Evolutionary conservation across 2,113 vertebrate genomes (phyloP), one percentile per base, ranked within the genome.

Genomic region (Meles meles): DNA sequence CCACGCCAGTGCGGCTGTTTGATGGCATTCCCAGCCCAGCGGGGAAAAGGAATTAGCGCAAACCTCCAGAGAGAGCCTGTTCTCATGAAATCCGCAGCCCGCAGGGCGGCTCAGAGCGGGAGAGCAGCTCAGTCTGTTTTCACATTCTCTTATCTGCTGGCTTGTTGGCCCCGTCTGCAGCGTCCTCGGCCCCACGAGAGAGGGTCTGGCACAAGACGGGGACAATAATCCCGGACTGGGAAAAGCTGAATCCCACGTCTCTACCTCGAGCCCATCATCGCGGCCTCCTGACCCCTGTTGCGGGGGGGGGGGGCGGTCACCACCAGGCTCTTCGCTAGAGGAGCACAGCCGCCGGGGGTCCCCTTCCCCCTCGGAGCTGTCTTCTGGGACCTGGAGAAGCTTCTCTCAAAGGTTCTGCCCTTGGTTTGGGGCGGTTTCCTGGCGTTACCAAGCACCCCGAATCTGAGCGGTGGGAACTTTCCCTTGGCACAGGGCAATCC

Each of bases 81-180:
- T 96, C 97, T 97, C 98, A 93, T 81, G 90, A 61, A 93, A 49
- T 39, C 63, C 37, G 0, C 55, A 25, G 94, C 63, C 88, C 15
- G 88, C 4, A 1, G 39, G 96, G 88, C 94, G 14, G 87, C 76
- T 1, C 15, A 11, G 47, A 52, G 57, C 57, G 81, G 74, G 65
- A 61, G 74, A 76, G 65, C 80, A 77, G 81, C 76, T 57, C 49
- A 39, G 81, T 23, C 65, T 49, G n/a, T 72, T 74, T 76, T 81
- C 88, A 42, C 10, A 13, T 17, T 52, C 59, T 63, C 90, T 93
- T 88, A 88, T 80, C 95, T 88, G 74, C 37, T 87, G 76, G 6
- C 69, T 79, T 2, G 17, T 31, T 85, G 61, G 88, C 91, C 80
- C 91, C 5, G 17, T 29, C 92, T 57, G 85, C n/a, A 4, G 89